Conservation (phyloP, 2,888 invertebrate species). For the Agrotis exclamationis region DNA sequence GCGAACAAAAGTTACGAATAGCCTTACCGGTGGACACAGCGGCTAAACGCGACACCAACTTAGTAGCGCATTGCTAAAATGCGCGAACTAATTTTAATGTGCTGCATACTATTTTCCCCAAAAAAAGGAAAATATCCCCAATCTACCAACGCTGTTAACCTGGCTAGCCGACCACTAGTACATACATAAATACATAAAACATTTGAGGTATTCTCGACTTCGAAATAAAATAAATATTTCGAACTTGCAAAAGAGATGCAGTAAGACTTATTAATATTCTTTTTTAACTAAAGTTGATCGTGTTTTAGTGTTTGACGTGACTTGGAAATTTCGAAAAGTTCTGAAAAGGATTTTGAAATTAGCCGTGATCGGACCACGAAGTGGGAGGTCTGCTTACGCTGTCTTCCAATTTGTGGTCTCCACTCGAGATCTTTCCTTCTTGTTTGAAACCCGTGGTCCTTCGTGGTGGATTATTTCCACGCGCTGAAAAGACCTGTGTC, state of each 20-base stretch:
- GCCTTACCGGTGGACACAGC: not conserved
- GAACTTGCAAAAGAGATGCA: slow-evolving; percentile 25
- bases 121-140: too few relatives aligned
- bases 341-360: too few relatives aligned
- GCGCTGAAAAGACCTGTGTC: too few relatives aligned
- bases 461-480: too few relatives aligned
- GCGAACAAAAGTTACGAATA: not conserved
- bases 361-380: too few relatives aligned
- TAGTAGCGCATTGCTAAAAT: not conserved
- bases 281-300: slow-evolving; percentile 15
- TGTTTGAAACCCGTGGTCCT: too few relatives aligned
- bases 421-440: too few relatives aligned
- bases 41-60: not conserved
- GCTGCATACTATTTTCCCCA: too few relatives aligned
- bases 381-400: too few relatives aligned
- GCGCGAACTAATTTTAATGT: not conserved
- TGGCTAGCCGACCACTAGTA: not conserved
- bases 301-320: not conserved
- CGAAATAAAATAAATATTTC: slow-evolving; percentile 19
- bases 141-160: not conserved
- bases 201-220: slow-evolving; percentile 7
- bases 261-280: slow-evolving; percentile 34
- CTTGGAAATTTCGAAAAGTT: too few relatives aligned
- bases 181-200: slow-evolving; percentile 50
- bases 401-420: too few relatives aligned